These are phyloP conservation scores for Apostichopus leukothele DNA, from an alignment of 53 echinoderm and acorn worm species.

Conservation along the genomic window DNA sequence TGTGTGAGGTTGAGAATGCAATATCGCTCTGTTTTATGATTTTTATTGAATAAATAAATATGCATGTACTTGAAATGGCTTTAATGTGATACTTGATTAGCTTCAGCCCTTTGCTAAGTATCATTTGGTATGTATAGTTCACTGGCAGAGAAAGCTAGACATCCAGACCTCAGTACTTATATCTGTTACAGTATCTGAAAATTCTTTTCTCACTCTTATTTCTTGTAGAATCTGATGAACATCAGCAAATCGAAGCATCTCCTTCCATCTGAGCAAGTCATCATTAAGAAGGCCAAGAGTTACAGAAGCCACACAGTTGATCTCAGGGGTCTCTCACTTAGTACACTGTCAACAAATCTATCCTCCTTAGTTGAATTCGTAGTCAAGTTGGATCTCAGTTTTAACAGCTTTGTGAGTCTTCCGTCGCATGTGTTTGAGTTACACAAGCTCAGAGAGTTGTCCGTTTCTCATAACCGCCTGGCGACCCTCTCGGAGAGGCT, in stretches of 20 bases:
- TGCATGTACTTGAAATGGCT: no score
- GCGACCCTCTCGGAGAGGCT: conserved; percentile 60
- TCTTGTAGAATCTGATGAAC: conserved; percentile 58
- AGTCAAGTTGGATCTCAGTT: conserved; percentile 73
- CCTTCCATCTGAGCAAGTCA: conserved; percentile 65
- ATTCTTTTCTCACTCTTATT: background rate
- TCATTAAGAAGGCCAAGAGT: conserved; percentile 58
- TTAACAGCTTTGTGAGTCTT: conserved; percentile 68
- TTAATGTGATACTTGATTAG: no score
- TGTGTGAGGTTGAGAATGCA: no score
- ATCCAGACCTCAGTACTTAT: background rate
- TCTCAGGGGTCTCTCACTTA: conserved; percentile 68
- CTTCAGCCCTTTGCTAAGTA: no score
- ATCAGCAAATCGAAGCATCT: conserved; percentile 51
- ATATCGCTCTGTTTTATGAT: no score
- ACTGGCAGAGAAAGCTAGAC: no score
- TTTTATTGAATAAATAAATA: no score
- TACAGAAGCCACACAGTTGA: conserved; percentile 56
- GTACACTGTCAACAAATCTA: conserved; percentile 52
- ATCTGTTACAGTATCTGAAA: no score
- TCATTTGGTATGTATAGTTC: no score
- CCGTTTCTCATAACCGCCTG: conserved; percentile 66
- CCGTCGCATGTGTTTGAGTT: conserved; percentile 66
- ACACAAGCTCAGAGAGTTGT: conserved; percentile 50
- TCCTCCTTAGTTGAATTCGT: conserved; percentile 43